Base-by-base conservation (phyloP, 1,140 invertebrate species). In the Homarus americanus region DNA sequence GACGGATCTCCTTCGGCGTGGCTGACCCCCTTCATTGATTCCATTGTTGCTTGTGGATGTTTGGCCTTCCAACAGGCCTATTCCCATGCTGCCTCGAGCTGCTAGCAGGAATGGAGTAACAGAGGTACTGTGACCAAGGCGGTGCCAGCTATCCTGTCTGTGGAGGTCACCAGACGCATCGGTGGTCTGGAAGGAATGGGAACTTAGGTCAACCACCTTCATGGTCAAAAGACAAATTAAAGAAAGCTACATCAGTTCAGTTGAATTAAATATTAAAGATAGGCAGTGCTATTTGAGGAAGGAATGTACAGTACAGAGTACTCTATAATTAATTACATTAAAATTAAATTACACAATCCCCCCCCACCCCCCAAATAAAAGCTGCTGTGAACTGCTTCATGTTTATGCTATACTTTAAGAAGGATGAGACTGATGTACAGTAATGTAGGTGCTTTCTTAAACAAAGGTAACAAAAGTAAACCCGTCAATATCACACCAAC, bases 171-270 rank as follows among this genome's bases (percentile, higher is more conserved):
- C 86, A 82, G 86, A 82, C 53, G 76, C 78, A 63, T 88, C 86
- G 44, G 76, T 79, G 63, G 36, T 82, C 86, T 88, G 86, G 75
- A 88, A 88, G 76, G 86, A 88, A 88, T 79, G 86, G 84, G 86
- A 88, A 88, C 86, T 88, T 32, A 80, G 28, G 76, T 88, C 86
- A 88, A 80, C 86, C 76, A 58, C 34, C 49, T 58, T 44, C 24
- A 79, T n/a, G 76, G 38, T 40, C 38, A 88, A 82, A 63, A 69
- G 24, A 32, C 1, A 69, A 69, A 69, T 69, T 12, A 69, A 69
- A 69, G 5, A 20, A 3, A 58, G 15, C 53, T 58, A 58, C 0
- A 1, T 32, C 5, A 28, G 7, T 69, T 32, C 4, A 32, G 9
- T 32, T 32, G 12, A 69, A 69, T 10, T 32, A 69, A 69, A 32